Evolutionary conservation across 2,797 vertebrate genomes (phyloP), one percentile per base, ranked within the genome.

Genomic region (Harpagifer antarcticus): DNA sequence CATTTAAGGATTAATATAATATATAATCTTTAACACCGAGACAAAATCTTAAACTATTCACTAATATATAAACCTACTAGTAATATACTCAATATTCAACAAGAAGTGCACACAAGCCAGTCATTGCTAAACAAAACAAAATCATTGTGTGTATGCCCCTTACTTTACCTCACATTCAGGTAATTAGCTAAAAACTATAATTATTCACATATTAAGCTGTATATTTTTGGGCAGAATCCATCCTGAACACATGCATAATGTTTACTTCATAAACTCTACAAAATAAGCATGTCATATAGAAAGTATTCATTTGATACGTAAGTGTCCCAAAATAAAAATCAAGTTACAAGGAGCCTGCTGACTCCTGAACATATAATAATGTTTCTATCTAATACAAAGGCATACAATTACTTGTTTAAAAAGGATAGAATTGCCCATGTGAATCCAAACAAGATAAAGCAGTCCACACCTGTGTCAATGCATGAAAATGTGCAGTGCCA

Each of bases 401-500:
- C 42, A 55, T 45, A 27, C 4, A 55, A 71, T 74, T 59, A 71
- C 47, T 66, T 55, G 12, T 16, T 59, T 76, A 64, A 68, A 56
- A 69, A 69, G 31, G 48, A 37, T 60, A 53, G 58, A 71, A 44
- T 1, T 42, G 23, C 45, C 68, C 31, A 3, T 56, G 45, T 80
- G 61, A 62, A 68, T 87, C 76, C n/a, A 37, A 80, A 75, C 56
- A 40, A 66, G 61, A 79, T 72, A 62, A 70, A 79, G 79, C n/a
- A n/a, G n/a, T n/a, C n/a, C n/a, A n/a, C n/a, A n/a, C n/a, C n/a
- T n/a, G n/a, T 42, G 69, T 75, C 59, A 72, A 40, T 16, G 74
- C 76, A 70, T 78, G 74, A 58, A 78, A 90, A 78, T 77, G 75
- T 74, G 75, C 79, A 62, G 61, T 45, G 78, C 74, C 57, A 62